Conservation (phyloP, 2,888 invertebrate species). For the Leptopilina myrica region DNA sequence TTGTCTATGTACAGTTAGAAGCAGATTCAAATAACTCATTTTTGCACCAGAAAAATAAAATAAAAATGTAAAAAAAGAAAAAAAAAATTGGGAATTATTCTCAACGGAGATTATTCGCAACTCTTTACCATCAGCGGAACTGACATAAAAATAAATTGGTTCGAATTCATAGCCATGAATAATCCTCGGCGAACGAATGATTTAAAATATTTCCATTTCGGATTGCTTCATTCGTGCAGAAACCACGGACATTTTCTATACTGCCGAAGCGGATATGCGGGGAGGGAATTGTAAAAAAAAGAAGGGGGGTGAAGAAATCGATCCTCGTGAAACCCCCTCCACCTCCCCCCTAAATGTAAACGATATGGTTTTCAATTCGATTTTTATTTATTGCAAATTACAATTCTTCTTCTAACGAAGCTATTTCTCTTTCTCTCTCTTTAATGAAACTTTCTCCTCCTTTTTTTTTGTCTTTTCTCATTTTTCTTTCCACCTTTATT, state of each 20-base stretch:
- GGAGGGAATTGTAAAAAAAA: conserved; percentile 16
- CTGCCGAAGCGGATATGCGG: conserved; percentile 10
- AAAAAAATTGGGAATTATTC: conserved; percentile 1
- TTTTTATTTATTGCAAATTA: conserved; percentile 18
- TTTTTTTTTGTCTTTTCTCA: background rate
- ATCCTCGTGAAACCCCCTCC: background rate
- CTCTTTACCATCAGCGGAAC: conserved; percentile 33
- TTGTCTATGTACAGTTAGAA: background rate
- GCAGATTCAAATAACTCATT: conserved; percentile 12
- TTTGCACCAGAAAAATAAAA: too few species aligned
- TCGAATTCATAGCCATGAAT: conserved; percentile 35
- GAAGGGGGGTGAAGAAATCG: background rate
- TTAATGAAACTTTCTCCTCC: background rate
- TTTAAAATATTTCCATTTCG: conserved; percentile 37
- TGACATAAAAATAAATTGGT: conserved; percentile 37
- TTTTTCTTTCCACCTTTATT: background rate
- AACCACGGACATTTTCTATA: conserved; percentile 26
- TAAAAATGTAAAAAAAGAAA: too few species aligned
- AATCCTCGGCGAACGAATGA: conserved; percentile 36
- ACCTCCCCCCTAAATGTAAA: background rate
- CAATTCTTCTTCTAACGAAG: conserved; percentile 24
- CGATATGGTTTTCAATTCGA: conserved; percentile 28
- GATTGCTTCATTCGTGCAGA: conserved; percentile 39
- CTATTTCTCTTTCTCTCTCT: background rate
- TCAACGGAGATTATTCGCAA: conserved; percentile 13